phyloP scores from a whole-genome alignment of 1,140 invertebrate species.

The Diprion similis region DNA sequence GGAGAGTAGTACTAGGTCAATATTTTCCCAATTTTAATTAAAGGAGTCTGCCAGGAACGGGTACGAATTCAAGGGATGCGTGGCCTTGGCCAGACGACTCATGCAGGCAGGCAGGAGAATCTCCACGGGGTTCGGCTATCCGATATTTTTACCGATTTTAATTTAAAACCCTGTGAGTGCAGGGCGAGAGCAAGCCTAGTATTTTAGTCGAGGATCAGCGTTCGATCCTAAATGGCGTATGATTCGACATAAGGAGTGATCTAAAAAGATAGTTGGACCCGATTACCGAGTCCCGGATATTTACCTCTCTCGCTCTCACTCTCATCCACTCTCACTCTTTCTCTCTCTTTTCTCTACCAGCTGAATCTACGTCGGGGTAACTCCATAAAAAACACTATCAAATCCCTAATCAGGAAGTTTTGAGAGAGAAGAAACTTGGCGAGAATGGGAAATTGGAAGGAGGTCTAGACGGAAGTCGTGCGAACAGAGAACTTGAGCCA shows the following conservation, averaged over 20 bases:
- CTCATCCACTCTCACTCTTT: no score
- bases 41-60: not conserved
- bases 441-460: not conserved
- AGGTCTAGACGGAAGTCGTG: constrained; percentile 3
- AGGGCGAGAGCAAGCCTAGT: no score
- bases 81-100: no score
- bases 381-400: constrained; percentile 33
- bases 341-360: no score
- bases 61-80: not conserved
- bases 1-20: not conserved
- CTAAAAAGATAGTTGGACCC: constrained; percentile 24
- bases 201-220: not conserved
- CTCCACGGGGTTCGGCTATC: not conserved
- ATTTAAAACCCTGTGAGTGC: not conserved
- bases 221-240: not conserved
- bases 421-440: not conserved
- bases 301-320: no score
- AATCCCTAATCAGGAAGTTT: constrained; percentile 41
- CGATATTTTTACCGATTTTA: not conserved
- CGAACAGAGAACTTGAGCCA: not conserved
- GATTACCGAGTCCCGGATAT: constrained; percentile 19
- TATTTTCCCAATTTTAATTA: not conserved
- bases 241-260: not conserved
- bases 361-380: constrained; percentile 20
- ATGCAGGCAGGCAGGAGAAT: no score